phyloP scores from a whole-genome alignment of 2,888 invertebrate species.

The Mesorhabditis spiculigera region DNA sequence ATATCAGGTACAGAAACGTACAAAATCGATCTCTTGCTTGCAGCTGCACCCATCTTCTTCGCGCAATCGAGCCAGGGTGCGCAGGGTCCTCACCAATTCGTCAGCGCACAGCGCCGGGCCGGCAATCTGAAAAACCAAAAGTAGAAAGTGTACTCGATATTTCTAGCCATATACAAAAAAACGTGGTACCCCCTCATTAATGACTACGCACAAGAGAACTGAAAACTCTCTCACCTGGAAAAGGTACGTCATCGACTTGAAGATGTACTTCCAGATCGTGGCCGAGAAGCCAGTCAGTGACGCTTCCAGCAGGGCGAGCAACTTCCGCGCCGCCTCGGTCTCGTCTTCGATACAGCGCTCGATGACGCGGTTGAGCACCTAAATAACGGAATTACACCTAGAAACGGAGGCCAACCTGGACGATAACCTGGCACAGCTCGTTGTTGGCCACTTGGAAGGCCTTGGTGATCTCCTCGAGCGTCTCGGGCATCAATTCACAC shows the following conservation, averaged over 20 bases:
- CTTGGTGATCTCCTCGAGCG: conserved; percentile 36
- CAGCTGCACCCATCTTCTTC: conserved; percentile 69
- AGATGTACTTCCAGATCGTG: conserved; percentile 38
- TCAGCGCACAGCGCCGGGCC: conserved; percentile 35
- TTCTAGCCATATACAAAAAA: not conserved
- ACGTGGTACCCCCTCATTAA: not conserved
- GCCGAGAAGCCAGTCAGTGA: conserved; percentile 34
- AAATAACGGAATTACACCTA: conserved; percentile 5
- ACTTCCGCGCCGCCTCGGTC: conserved; percentile 24
- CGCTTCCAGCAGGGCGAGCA: conserved; percentile 30
- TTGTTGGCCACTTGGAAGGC: conserved; percentile 41
- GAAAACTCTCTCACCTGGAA: not conserved
- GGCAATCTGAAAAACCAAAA: conserved; percentile 12
- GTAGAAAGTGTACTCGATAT: not conserved
- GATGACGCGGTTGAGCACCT: conserved; percentile 29
- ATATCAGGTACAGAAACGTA: conserved; percentile 14
- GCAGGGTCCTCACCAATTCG: conserved; percentile 49
- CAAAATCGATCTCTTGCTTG: conserved; percentile 74
- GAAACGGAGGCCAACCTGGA: conserved; percentile 18
- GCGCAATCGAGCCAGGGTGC: conserved; percentile 69
- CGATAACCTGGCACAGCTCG: conserved; percentile 36
- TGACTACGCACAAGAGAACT: not conserved
- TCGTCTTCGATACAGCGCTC: conserved; percentile 39
- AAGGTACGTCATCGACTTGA: conserved; percentile 12
- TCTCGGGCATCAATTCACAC: conserved; percentile 30